phyloP scores from a whole-genome alignment of 2,113 vertebrate species.

The Merops nubicus region DNA sequence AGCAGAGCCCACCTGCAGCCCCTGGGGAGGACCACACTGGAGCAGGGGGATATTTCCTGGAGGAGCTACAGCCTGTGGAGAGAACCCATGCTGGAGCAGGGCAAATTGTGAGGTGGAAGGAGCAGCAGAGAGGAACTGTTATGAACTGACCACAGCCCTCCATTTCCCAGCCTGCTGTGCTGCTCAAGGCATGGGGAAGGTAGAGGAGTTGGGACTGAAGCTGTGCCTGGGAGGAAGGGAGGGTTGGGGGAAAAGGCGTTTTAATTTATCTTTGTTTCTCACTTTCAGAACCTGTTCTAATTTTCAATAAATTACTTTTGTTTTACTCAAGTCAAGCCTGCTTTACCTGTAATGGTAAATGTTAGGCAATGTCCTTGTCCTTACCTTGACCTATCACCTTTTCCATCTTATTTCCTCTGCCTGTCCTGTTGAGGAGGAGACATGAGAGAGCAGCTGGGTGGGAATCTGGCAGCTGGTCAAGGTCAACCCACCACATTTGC shows the following conservation, averaged over 20 bases:
- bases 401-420: rapidly evolving
- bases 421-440: not conserved
- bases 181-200: not conserved
- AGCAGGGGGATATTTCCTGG: not conserved
- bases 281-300: not conserved
- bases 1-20: not conserved
- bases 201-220: not conserved
- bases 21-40: rapidly evolving
- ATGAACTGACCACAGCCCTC: rapidly evolving
- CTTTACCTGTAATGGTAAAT: not conserved
- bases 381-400: not conserved
- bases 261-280: not conserved
- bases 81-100: not conserved
- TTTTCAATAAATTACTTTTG: not conserved
- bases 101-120: not conserved
- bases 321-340: not conserved
- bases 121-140: not conserved
- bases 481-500: not conserved
- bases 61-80: not conserved
- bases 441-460: rapidly evolving
- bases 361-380: not conserved
- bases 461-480: not conserved
- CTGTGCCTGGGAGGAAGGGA: not conserved
- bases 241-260: not conserved
- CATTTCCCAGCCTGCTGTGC: not conserved